Base-by-base conservation (phyloP, 1,140 invertebrate species). In the Lepidurus couesii region DNA sequence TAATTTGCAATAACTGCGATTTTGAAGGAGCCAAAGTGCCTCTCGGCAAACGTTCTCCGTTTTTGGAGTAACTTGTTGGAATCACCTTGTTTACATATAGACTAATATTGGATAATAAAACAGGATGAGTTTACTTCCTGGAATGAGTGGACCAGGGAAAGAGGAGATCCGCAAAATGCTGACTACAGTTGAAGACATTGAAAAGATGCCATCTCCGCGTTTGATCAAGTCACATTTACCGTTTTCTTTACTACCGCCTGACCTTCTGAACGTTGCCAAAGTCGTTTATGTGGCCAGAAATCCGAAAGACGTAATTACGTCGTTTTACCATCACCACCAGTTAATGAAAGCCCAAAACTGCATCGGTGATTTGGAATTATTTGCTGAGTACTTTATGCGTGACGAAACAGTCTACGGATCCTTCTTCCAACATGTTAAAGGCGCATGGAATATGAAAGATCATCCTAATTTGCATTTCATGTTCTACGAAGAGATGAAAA, bases 1-100 rank as follows among this genome's bases (percentile, higher is more conserved):
- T 93, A 73, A 82, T 95, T 26, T 87, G 87, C 10, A 92, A 93
- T 81, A 84, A 92, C 82, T 86, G 93, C 75, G 88, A 94, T 82
- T 92, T 90, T 80, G 85, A 89, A 26, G 87, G 84, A 74, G 90
- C 87, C 77, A 85, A 86, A 9, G 84, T 86, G 44, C 85, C 86
- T 0, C 84, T 93, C 0, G 84, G 86, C 0, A 87, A 90, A 75
- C 85, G 92, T 83, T 92, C 90, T 83, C 91, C 91, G 5, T 93
- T 92, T 85, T 85, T 94, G 79, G 91, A 93, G 45, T 44, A 44
- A 21, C 7, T 44, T 34, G 16, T 75, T 3, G 21, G 3, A n/a
- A 21, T 42, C 74, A 7, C 34, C 34, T 34, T 34, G 34, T 34
- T 34, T 4, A 34, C 34, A 34, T 34, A 34, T 34, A 34, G 34